Evolutionary conservation across 23 tunicate species (phyloP), one percentile per base, ranked within the genome.

Genomic region (Phallusia fumigata): DNA sequence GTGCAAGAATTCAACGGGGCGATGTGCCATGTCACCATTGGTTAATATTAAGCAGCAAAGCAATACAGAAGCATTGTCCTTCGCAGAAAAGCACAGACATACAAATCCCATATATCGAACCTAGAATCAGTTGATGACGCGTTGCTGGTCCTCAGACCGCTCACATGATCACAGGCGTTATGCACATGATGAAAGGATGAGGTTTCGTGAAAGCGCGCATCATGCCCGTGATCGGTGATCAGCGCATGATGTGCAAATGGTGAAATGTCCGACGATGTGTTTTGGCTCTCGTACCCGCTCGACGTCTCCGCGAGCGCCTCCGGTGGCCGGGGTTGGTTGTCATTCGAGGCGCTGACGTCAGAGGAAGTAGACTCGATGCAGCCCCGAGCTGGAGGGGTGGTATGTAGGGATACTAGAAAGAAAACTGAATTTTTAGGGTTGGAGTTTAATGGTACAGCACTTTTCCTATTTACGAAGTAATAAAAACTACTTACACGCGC

Each of bases 231-330:
- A 31, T 30, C 40, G 30, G 69, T 33, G 76, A 31, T 6, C 33
- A 69, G 65, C 31, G 81, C 53, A 58, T 24, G 69, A 58, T 58
- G 69, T 21, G 69, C 69, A 58, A 58, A 58, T 21, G 69, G 69
- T 80, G 90, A 86, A 50, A 64, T 52, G 34, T 86, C 90, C 31
- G 90, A 86, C 34, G 96, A 83, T 18, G 96, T 82, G 87, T 86
- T 82, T 82, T 86, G 90, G 79, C 96, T 91, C 19, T 91, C 96
- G 81, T 91, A 91, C 83, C 96, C 96, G 58, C 96, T 91, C 69
- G 69, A 58, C 11, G 69, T 58, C 13, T 58, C 69, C 26, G 69
- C 69, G 28, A 58, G 69, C 69, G 69, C 69, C 69, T 58, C 69
- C 28, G 13, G 69, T 58, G 69, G 69, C 69, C 69, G 69, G 28